Conservation (phyloP, 1,140 invertebrate species). For the Drosophila repletoides region DNA sequence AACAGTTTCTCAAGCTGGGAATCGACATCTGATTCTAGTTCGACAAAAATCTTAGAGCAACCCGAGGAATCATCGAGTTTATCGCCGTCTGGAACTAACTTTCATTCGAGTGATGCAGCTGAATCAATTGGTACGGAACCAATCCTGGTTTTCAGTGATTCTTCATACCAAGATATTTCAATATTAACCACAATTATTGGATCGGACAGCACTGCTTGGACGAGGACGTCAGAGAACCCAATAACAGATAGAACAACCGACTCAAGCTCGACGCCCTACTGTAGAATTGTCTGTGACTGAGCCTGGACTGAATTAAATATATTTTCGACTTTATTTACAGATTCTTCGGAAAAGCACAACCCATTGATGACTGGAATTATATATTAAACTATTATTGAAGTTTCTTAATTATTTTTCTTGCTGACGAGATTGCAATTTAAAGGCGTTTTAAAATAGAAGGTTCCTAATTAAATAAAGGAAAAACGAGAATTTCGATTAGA, state of each 20-base stretch:
- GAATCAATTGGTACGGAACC: no score
- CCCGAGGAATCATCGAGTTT: neutral
- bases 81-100: neutral
- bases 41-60: neutral
- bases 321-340: constrained; percentile 14
- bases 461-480: no score
- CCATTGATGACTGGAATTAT: neutral
- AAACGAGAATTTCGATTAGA: no score
- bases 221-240: neutral
- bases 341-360: neutral
- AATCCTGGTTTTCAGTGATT: no score
- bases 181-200: constrained; percentile 9
- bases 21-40: neutral
- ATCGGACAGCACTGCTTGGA: neutral
- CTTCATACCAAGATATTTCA: neutral
- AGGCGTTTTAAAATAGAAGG: no score
- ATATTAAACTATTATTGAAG: no score
- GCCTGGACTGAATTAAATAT: neutral
- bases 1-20: neutral
- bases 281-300: constrained; percentile 20
- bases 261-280: neutral
- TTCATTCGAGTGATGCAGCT: neutral
- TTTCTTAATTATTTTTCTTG: no score
- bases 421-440: no score
- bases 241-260: constrained; percentile 1